A percentile compares a stretch with the other conserved stretches of the same genome.
Evolutionary conservation across 92 coral and sea anemone species (phyloP).

Genomic region (Anthopleura xanthogrammica): DNA sequence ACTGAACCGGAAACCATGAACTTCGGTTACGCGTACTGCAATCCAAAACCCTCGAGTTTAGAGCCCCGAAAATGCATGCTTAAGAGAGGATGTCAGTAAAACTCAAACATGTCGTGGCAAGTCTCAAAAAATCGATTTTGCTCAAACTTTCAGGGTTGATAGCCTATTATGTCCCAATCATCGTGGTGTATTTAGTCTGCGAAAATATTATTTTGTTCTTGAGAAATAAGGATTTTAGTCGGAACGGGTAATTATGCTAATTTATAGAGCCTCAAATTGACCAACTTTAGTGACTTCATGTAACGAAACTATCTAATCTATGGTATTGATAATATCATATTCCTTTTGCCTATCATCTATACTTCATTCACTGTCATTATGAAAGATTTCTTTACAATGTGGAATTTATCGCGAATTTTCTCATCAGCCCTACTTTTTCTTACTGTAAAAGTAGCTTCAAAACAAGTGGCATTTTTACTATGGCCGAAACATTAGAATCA

Average conservation of each 20-base stretch:
- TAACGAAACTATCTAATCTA: too few relatives aligned
- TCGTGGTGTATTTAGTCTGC: not conserved
- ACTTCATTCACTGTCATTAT: too few relatives aligned
- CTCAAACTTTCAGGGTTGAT: not conserved
- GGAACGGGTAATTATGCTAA: too few relatives aligned
- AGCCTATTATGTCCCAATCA: not conserved
- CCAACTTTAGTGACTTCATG: too few relatives aligned
- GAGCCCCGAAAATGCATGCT: too few relatives aligned
- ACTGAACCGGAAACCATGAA: too few relatives aligned
- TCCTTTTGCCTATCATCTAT: too few relatives aligned
- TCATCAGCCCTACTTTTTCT: not conserved
- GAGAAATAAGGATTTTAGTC: not conserved
- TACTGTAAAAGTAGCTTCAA: not conserved
- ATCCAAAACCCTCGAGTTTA: too few relatives aligned
- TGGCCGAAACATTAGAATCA: not conserved
- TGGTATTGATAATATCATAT: too few relatives aligned
- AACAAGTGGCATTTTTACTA: slow-evolving; percentile 4
- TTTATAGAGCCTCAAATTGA: too few relatives aligned
- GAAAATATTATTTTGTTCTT: not conserved
- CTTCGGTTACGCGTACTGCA: too few relatives aligned
- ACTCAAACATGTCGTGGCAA: not conserved
- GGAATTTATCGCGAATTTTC: not conserved
- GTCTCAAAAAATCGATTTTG: not conserved
- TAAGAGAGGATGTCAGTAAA: not conserved
- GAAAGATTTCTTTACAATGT: not conserved